phyloP scores from a whole-genome alignment of 1,140 invertebrate genomes.

The Propsilocerus akamusi region DNA sequence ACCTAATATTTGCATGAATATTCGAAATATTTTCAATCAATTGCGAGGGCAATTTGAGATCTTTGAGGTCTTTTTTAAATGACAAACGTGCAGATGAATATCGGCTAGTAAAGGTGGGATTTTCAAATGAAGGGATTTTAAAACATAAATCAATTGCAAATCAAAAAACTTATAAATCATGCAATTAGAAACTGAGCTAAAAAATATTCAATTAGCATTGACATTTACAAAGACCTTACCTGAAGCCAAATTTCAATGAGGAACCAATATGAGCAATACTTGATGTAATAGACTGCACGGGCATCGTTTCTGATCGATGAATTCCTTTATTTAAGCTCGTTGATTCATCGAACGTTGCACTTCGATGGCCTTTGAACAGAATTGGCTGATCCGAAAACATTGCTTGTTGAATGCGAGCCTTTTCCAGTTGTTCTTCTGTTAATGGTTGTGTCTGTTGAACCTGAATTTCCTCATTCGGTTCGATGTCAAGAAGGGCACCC shows the following conservation, averaged over 20 bases:
- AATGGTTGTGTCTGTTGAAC: conserved; percentile 6
- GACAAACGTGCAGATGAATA: conserved; percentile 58
- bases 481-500: conserved; percentile 43
- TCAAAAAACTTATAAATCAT: conserved; percentile 9
- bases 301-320: conserved; percentile 67
- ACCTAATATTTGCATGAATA: too few relatives aligned
- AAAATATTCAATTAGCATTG: conserved; percentile 5
- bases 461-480: conserved; percentile 18
- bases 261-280: conserved; percentile 56
- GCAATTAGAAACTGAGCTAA: conserved; percentile 11
- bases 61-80: conserved; percentile 50
- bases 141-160: too few relatives aligned
- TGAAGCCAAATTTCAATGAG: conserved; percentile 64
- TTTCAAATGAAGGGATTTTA: too few relatives aligned
- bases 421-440: conserved; percentile 3
- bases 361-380: conserved; percentile 29
- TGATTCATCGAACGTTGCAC: conserved; percentile 38
- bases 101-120: conserved; percentile 38
- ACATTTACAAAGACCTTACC: conserved; percentile 34
- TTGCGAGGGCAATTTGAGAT: conserved; percentile 47
- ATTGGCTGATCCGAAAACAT: conserved; percentile 30
- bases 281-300: conserved; percentile 49
- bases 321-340: conserved; percentile 27
- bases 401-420: conserved; percentile 7
- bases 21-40: conserved; percentile 50